These are phyloP conservation scores for Siphlonurus alternatus DNA, from an alignment of 2,888 invertebrate genomes.

Conservation along the genomic window DNA sequence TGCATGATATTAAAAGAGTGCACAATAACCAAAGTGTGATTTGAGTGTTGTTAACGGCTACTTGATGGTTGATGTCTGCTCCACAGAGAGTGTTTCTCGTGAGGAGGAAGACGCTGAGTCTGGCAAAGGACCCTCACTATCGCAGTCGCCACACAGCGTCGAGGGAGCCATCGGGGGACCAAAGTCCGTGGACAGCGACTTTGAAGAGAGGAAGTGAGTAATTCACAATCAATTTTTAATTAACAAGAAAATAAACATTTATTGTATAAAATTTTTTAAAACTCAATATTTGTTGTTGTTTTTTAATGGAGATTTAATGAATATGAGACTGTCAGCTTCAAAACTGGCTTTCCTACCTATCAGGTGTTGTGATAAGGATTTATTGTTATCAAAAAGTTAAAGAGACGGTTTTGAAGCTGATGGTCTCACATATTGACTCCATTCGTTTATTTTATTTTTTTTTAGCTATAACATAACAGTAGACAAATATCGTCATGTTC, in stretches of 20 bases:
- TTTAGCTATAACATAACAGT: conserved; percentile 7
- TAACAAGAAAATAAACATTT: conserved; percentile 8
- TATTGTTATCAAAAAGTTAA: too few species aligned
- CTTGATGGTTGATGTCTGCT: too few species aligned
- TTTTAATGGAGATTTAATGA: conserved; percentile 24
- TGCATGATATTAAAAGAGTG: too few species aligned
- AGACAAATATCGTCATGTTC: conserved; percentile 17
- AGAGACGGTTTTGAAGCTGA: too few species aligned
- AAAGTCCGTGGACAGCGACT: conserved; percentile 66
- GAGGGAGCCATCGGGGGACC: conserved; percentile 51
- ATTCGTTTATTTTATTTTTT: conserved; percentile 6
- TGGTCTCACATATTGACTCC: conserved; percentile 18
- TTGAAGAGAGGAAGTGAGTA: conserved; percentile 33
- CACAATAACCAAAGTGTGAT: too few species aligned
- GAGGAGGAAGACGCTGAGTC: conserved; percentile 89
- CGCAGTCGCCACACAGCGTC: conserved; percentile 82
- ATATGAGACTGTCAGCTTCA: too few species aligned
- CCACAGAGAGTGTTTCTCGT: neutral
- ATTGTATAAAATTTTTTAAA: conserved; percentile 2
- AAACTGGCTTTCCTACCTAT: neutral
- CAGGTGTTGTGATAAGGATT: neutral
- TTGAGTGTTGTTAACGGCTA: too few species aligned
- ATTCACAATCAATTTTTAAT: neutral
- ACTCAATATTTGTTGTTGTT: conserved; percentile 3
- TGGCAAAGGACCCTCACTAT: conserved; percentile 88